These are phyloP conservation scores for Erannis defoliaria DNA, from an alignment of 2,888 invertebrate genomes.

Conservation along the genomic window DNA sequence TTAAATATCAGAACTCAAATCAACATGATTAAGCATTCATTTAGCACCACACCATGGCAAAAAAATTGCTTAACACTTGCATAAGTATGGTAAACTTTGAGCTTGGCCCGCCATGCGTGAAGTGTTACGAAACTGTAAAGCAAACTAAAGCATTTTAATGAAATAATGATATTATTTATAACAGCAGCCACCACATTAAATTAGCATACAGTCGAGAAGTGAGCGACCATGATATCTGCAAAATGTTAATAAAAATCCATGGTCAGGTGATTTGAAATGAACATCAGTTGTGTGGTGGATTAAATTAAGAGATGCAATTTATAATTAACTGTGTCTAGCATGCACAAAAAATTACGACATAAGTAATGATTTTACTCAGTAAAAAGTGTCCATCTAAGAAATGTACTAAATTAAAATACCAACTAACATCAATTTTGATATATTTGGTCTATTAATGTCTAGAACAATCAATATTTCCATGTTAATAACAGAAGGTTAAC, in stretches of 20 bases:
- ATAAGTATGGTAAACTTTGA: conserved; percentile 30
- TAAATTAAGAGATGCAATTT: conserved; percentile 18
- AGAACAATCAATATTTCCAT: no score
- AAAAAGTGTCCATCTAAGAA: no score
- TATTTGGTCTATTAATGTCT: no score
- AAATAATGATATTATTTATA: conserved; percentile 26
- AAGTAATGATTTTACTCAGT: no score
- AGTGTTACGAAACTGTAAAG: conserved; percentile 39
- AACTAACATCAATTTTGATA: no score
- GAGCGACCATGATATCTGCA: conserved; percentile 44
- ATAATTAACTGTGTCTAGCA: conserved; percentile 4
- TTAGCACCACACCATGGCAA: conserved; percentile 21
- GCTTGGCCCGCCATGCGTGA: conserved; percentile 31
- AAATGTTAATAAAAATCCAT: conserved; percentile 46
- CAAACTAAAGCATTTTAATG: conserved; percentile 26
- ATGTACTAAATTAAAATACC: no score
- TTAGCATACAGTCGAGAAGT: conserved; percentile 36
- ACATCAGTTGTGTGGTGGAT: conserved; percentile 17
- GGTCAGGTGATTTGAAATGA: conserved; percentile 36
- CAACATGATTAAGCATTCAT: conserved; percentile 8
- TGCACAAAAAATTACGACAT: conserved; percentile 2
- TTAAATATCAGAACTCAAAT: conserved; percentile 12
- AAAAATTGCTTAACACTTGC: conserved; percentile 22
- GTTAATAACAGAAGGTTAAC: no score
- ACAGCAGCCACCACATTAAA: conserved; percentile 37